These are phyloP conservation scores for Sylvietta virens DNA, from an alignment of 2,113 vertebrate species.

Conservation along the genomic window DNA sequence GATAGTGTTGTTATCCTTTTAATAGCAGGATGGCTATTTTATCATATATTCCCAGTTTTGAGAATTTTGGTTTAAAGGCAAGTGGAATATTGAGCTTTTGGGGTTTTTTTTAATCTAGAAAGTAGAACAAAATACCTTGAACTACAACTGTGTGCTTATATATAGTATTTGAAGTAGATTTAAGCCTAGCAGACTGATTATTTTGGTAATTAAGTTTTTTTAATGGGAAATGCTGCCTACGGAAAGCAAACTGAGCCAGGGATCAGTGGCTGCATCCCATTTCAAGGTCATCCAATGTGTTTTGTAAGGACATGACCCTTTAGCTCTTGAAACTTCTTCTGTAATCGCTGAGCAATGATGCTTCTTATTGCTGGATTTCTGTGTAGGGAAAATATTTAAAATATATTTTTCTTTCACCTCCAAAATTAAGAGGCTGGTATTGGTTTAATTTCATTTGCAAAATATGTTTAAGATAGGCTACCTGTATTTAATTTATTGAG, in stretches of 20 bases:
- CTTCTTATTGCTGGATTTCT: background rate
- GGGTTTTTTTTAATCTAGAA: background rate
- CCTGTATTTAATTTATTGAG: background rate
- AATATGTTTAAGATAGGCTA: background rate
- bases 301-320: background rate
- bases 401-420: background rate
- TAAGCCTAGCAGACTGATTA: background rate
- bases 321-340: background rate
- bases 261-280: background rate
- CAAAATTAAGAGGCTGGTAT: background rate
- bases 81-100: background rate
- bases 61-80: background rate
- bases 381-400: background rate
- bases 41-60: background rate
- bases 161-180: background rate
- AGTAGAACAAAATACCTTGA: background rate
- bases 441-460: background rate
- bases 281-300: background rate
- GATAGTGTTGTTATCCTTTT: accelerated
- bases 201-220: background rate
- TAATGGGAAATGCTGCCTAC: background rate
- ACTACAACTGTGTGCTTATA: background rate
- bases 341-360: background rate
- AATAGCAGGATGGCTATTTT: background rate
- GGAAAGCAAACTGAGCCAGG: background rate